A percentile compares a stretch with the other conserved stretches of the same genome.
Evolutionary conservation across 2,888 invertebrate species (phyloP).

Genomic region (Rhopalosiphum nymphaeae): DNA sequence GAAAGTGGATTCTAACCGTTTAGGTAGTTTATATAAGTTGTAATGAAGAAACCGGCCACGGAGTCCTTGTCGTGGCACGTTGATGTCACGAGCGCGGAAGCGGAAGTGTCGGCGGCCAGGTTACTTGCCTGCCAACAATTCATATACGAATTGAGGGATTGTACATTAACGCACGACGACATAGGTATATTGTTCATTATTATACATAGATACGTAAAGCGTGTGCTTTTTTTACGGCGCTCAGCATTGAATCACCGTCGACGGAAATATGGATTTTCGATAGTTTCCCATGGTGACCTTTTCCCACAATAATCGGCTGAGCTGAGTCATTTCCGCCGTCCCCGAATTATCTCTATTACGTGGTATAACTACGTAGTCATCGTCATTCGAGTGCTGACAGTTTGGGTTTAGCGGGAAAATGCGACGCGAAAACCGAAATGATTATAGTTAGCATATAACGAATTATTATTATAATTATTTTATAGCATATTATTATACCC

Average conservation of each 20-base stretch:
- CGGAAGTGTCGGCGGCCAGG: neutral
- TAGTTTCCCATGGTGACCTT: neutral
- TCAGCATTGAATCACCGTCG: neutral
- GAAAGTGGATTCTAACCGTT: neutral
- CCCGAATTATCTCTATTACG: neutral
- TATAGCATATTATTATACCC: neutral
- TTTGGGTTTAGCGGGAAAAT: neutral
- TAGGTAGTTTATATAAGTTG: neutral
- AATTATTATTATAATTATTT: no score
- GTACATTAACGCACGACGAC: neutral
- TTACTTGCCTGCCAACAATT: neutral
- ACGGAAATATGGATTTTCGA: slow-evolving; percentile 9
- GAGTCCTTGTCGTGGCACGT: neutral
- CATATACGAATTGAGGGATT: neutral
- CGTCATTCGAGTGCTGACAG: neutral
- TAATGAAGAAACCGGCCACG: neutral
- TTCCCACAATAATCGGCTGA: neutral
- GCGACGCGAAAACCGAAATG: neutral
- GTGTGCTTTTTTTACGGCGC: neutral
- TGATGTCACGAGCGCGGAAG: slow-evolving; percentile 39
- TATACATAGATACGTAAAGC: neutral
- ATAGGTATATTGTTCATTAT: neutral
- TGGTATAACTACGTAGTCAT: neutral
- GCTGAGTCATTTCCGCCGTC: neutral
- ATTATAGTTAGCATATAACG: neutral